These are phyloP conservation scores for Gavia stellata DNA, from an alignment of 2,113 vertebrate species.

Conservation along the genomic window DNA sequence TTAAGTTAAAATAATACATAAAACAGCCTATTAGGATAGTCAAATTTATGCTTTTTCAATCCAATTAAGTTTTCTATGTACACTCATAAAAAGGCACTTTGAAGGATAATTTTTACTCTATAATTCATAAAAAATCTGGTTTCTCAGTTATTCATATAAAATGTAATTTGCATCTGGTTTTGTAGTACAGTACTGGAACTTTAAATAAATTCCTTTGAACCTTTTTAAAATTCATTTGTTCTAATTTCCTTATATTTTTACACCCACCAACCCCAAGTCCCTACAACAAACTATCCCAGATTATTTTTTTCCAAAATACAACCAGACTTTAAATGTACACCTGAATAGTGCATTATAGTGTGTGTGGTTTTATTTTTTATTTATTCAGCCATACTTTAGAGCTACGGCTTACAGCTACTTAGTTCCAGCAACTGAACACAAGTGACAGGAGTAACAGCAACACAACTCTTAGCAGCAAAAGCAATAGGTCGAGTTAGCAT, in stretches of 20 bases:
- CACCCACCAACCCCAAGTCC: neutral
- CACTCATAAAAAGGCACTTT: neutral
- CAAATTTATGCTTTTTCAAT: neutral
- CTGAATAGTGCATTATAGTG: neutral
- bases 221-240: neutral
- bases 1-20: neutral
- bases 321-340: neutral
- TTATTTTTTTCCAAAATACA: neutral
- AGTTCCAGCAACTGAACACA: neutral
- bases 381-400: neutral
- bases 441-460: neutral
- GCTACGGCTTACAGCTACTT: neutral
- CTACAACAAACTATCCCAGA: neutral
- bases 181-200: neutral
- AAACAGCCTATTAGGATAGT: neutral
- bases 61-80: neutral
- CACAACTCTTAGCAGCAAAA: neutral
- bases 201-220: neutral
- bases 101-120: neutral
- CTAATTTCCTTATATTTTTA: neutral
- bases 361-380: neutral
- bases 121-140: neutral
- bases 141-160: neutral
- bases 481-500: neutral
- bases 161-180: neutral